Conservation (phyloP, 1,140 invertebrate genomes). For the Bombus confusus region DNA sequence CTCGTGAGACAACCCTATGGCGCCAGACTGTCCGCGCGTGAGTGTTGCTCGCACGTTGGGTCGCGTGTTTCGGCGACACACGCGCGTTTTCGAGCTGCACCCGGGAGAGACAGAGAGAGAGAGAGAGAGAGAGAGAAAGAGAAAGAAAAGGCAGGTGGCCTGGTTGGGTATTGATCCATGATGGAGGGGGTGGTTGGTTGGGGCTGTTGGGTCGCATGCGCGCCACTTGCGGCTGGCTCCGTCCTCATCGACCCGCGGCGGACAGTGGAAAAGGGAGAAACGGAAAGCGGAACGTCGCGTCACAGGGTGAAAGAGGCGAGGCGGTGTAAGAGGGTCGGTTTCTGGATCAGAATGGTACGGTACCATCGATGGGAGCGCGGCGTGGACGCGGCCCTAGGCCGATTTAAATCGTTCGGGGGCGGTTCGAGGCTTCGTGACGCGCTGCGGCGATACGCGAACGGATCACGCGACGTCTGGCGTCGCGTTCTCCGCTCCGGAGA, state of each 20-base stretch:
- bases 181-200: conserved; percentile 66
- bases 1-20: neutral
- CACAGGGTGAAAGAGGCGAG: conserved; percentile 12
- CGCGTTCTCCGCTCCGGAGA: too few relatives aligned
- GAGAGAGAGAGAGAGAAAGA: neutral
- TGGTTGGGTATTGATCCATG: conserved; percentile 81
- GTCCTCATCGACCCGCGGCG: conserved; percentile 71
- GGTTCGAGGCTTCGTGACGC: neutral
- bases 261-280: conserved; percentile 40
- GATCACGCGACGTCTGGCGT: neutral
- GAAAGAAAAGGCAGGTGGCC: conserved; percentile 71
- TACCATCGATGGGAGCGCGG: conserved; percentile 35
- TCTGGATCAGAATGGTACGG: conserved; percentile 56
- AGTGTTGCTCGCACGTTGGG: too few relatives aligned
- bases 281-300: conserved; percentile 50
- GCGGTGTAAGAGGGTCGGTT: conserved; percentile 2
- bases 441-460: neutral
- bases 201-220: conserved; percentile 72
- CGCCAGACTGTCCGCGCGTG: conserved; percentile 16
- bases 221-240: conserved; percentile 64
- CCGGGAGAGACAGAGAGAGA: neutral
- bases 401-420: conserved; percentile 1
- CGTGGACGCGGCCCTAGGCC: neutral
- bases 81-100: neutral
- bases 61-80: too few relatives aligned